phyloP scores from a whole-genome alignment of 1,140 invertebrate genomes.

The Gonioctena quinquepunctata region DNA sequence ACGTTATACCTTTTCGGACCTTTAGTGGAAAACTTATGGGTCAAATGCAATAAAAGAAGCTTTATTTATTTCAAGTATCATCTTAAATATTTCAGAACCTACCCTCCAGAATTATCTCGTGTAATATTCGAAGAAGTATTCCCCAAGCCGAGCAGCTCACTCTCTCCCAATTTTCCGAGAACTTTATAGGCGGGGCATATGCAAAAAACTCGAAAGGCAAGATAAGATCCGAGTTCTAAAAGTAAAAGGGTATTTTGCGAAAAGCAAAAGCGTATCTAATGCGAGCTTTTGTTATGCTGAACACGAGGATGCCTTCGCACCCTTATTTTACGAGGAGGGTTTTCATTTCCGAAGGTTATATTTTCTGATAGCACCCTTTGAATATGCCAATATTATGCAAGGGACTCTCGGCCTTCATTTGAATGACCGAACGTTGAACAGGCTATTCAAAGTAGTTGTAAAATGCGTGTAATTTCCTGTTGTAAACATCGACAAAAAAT shows the following conservation, averaged over 20 bases:
- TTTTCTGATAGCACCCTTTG: slow-evolving; percentile 45
- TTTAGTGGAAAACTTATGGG: too few species aligned
- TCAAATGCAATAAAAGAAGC: too few species aligned
- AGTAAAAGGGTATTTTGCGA: slow-evolving; percentile 49
- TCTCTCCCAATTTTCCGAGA: slow-evolving; percentile 8
- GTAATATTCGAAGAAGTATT: too few species aligned
- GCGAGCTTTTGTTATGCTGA: slow-evolving; percentile 41
- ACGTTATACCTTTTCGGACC: too few species aligned
- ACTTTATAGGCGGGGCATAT: slow-evolving; percentile 18
- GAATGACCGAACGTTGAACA: slow-evolving; percentile 16
- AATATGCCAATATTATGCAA: slow-evolving; percentile 44
- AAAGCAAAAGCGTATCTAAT: slow-evolving; percentile 52
- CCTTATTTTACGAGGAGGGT: slow-evolving; percentile 46
- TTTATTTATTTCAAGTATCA: too few species aligned
- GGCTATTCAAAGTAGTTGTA: slow-evolving; percentile 1
- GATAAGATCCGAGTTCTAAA: slow-evolving; percentile 28
- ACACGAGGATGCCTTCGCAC: slow-evolving; percentile 29
- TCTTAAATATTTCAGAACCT: too few species aligned
- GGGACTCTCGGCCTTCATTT: slow-evolving; percentile 17
- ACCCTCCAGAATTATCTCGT: too few species aligned
- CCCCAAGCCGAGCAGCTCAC: too few species aligned
- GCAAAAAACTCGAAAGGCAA: slow-evolving; percentile 24
- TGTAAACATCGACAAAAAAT: slow-evolving; percentile 16
- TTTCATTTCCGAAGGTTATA: slow-evolving; percentile 53
- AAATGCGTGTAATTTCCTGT: slow-evolving; percentile 14